phyloP scores from a whole-genome alignment of 2,888 invertebrate species.

The Tanytarsus gracilentus region DNA sequence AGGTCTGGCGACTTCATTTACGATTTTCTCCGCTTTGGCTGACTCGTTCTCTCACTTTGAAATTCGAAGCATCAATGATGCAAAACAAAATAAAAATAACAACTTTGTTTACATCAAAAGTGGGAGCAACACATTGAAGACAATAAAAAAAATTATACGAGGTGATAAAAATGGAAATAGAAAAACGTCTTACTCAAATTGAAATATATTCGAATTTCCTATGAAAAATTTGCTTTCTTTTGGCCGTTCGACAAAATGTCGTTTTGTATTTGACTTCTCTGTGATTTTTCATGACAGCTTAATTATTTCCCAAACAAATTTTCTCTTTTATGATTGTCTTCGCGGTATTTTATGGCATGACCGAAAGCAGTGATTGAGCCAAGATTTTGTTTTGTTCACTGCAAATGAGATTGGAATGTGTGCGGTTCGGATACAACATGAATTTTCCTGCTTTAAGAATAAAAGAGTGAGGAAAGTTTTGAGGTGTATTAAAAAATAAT shows the following conservation, averaged over 20 bases:
- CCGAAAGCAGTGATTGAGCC: too few relatives aligned
- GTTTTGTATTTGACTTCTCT: neutral
- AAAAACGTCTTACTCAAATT: too few relatives aligned
- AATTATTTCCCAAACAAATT: slow-evolving; percentile 1
- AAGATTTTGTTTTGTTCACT: too few relatives aligned
- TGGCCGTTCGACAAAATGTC: neutral
- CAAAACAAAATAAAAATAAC: neutral
- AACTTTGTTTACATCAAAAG: neutral
- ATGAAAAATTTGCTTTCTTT: slow-evolving; percentile 1
- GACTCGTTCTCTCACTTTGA: neutral
- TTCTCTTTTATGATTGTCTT: neutral
- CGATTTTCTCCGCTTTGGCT: neutral
- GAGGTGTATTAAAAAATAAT: too few relatives aligned
- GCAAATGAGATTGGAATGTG: too few relatives aligned
- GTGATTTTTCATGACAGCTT: neutral
- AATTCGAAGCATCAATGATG: neutral
- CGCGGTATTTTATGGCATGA: too few relatives aligned
- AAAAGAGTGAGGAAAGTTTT: too few relatives aligned
- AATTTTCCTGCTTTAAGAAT: too few relatives aligned
- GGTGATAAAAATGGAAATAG: too few relatives aligned
- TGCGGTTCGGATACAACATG: too few relatives aligned
- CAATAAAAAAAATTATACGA: neutral
- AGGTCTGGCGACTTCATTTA: neutral
- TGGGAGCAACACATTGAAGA: neutral
- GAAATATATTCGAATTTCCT: too few relatives aligned